A percentile compares a stretch with the other conserved stretches of the same genome.
These are phyloP conservation scores for Eublepharis macularius DNA, from an alignment of 2,113 vertebrate species.

Conservation along the genomic window DNA sequence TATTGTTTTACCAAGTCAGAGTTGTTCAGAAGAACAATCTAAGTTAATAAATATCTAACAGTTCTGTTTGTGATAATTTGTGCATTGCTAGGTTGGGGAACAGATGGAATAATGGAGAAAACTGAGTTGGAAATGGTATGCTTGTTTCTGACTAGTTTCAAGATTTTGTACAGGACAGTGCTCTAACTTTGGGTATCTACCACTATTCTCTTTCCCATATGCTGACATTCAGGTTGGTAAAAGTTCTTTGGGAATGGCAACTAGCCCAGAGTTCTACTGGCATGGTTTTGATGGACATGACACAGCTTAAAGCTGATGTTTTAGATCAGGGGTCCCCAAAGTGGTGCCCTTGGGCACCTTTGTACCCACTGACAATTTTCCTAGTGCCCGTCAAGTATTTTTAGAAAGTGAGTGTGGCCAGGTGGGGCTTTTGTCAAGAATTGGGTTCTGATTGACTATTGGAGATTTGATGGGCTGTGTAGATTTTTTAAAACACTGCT, in stretches of 20 bases:
- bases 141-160: neutral
- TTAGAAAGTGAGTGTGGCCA: too few species aligned
- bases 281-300: too few species aligned
- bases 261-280: neutral
- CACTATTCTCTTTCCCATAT: neutral
- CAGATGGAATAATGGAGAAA: fast-evolving
- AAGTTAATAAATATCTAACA: slow-evolving; percentile 58
- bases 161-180: neutral
- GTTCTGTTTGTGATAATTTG: slow-evolving; percentile 22
- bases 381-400: too few species aligned
- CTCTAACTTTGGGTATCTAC: neutral
- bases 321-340: too few species aligned
- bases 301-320: too few species aligned
- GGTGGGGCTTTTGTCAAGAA: too few species aligned
- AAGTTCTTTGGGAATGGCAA: too few species aligned
- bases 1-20: neutral
- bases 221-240: neutral
- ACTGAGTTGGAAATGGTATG: neutral
- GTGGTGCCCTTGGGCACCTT: too few species aligned
- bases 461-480: too few species aligned
- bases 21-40: slow-evolving; percentile 32
- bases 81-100: slow-evolving; percentile 4
- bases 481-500: too few species aligned
- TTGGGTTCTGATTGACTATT: too few species aligned
- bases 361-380: too few species aligned